Conservation (phyloP, 2,797 vertebrate genomes). For the Apodemus agrarius region DNA sequence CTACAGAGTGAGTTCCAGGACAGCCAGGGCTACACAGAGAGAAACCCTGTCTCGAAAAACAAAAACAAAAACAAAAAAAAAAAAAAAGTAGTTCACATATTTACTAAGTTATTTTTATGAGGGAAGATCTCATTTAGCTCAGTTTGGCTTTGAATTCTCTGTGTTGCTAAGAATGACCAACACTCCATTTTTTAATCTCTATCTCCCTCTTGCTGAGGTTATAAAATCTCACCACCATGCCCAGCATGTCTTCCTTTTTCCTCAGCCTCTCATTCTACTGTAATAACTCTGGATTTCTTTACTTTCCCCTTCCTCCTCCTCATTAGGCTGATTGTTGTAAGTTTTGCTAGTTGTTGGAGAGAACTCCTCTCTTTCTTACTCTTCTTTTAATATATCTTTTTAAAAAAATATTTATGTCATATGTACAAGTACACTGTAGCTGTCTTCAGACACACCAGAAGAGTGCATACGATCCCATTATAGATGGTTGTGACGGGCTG, state of each 20-base stretch:
- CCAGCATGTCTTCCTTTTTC: neutral
- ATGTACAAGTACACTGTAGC: no score
- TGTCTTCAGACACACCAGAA: no score
- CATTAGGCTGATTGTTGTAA: neutral
- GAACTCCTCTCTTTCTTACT: neutral
- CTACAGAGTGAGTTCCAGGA: no score
- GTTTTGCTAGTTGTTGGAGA: neutral
- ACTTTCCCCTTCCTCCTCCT: neutral
- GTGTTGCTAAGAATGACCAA: neutral
- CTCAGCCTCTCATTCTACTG: neutral
- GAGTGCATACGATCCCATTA: no score
- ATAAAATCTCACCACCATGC: neutral
- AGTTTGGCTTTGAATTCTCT: neutral
- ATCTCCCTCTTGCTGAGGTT: neutral
- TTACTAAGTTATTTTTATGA: constrained; percentile 1
- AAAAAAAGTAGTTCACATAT: constrained; percentile 5
- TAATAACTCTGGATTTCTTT: constrained; percentile 33
- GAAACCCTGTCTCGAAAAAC: no score
- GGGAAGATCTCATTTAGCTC: neutral
- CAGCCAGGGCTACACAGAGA: no score
- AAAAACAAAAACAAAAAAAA: no score
- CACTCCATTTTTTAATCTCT: neutral
- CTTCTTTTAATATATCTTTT: neutral
- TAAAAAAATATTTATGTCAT: no score
- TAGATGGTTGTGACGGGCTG: no score